Percentiles rank a stretch among this genome's conserved stretches.
Evolutionary conservation across 2,797 vertebrate species (phyloP).

Genomic region (Pseudomugil tenellus): DNA sequence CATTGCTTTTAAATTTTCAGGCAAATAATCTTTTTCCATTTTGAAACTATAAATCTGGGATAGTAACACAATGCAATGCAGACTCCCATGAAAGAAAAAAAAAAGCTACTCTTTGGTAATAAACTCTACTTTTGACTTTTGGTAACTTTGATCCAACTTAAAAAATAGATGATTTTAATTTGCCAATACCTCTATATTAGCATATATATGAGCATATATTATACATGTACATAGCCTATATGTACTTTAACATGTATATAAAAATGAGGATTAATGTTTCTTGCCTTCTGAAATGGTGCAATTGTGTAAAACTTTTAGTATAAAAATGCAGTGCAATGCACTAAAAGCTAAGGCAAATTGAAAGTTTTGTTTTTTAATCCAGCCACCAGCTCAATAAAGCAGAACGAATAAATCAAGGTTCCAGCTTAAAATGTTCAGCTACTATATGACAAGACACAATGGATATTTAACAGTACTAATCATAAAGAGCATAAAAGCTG

Average conservation of each 20-base stretch:
- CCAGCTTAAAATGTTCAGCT: slow-evolving; percentile 27
- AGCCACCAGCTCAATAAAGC: slow-evolving; percentile 7
- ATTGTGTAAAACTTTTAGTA: background rate
- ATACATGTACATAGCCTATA: too few species aligned
- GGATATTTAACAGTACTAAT: slow-evolving; percentile 71
- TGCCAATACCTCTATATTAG: too few species aligned
- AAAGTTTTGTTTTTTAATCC: slow-evolving; percentile 23
- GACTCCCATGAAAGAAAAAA: too few species aligned
- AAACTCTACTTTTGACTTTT: too few species aligned
- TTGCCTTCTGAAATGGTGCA: background rate
- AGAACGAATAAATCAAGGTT: slow-evolving; percentile 1
- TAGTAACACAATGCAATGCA: too few species aligned
- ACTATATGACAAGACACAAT: slow-evolving; percentile 55
- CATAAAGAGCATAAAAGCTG: slow-evolving; percentile 78
- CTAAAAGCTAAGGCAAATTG: slow-evolving; percentile 46
- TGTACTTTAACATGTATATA: background rate
- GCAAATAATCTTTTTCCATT: too few species aligned
- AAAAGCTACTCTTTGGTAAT: too few species aligned
- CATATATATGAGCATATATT: too few species aligned
- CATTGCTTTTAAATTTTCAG: too few species aligned
- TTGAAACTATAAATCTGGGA: too few species aligned
- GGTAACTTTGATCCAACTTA: too few species aligned
- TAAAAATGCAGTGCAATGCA: background rate
- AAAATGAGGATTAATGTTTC: background rate
- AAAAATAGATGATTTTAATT: too few species aligned